These are phyloP conservation scores for Acropora tenuis DNA, from an alignment of 64 coral and sea anemone genomes.

Conservation along the genomic window DNA sequence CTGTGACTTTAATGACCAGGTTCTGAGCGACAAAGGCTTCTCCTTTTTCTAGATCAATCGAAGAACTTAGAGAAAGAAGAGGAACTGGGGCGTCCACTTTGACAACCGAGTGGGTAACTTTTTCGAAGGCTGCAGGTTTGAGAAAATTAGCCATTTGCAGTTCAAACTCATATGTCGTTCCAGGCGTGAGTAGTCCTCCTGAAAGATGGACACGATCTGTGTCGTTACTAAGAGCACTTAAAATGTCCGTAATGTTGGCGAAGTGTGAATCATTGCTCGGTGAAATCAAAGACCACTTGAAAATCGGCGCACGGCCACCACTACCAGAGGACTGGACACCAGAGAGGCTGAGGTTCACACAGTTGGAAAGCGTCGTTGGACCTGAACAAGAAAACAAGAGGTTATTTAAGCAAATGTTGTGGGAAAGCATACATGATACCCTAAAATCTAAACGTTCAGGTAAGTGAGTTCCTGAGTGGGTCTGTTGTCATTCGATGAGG, in stretches of 20 bases:
- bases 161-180: slow-evolving; percentile 49
- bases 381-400: slow-evolving; percentile 29
- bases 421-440: no score
- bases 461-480: no score
- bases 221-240: neutral
- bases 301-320: slow-evolving; percentile 58
- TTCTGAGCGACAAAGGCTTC: slow-evolving; percentile 44
- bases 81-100: slow-evolving; percentile 47
- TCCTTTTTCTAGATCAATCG: slow-evolving; percentile 30
- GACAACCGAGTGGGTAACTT: slow-evolving; percentile 17
- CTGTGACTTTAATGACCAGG: slow-evolving; percentile 32
- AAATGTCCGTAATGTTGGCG: neutral
- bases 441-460: no score
- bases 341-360: slow-evolving; percentile 71
- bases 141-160: slow-evolving; percentile 66
- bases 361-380: slow-evolving; percentile 38
- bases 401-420: neutral
- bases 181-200: slow-evolving; percentile 15
- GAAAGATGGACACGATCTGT: slow-evolving; percentile 36
- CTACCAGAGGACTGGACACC: slow-evolving; percentile 71
- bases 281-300: slow-evolving; percentile 48
- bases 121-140: neutral
- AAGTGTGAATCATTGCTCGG: neutral
- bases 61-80: slow-evolving; percentile 28
- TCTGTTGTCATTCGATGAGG: no score